Evolutionary conservation across 2,797 vertebrate genomes (phyloP).

Genomic region (Nasua narica): DNA sequence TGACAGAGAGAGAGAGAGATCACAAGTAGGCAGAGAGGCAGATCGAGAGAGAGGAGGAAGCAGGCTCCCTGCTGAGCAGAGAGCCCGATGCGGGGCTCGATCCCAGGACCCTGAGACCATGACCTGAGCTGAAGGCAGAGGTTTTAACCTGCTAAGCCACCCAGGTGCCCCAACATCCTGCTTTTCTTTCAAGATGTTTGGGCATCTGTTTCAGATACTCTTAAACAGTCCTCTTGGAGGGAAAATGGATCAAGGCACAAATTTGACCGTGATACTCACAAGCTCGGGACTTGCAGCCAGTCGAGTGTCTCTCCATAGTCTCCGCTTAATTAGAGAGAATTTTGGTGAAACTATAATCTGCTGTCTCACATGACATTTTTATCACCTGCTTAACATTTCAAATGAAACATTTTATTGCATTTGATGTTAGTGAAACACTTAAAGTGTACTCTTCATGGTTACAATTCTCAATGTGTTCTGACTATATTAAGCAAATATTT

Average conservation of each 20-base stretch:
- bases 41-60: too few relatives aligned
- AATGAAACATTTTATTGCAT: conserved; percentile 82
- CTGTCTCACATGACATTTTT: conserved; percentile 81
- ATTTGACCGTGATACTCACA: neutral
- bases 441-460: conserved; percentile 75
- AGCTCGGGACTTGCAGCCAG: neutral
- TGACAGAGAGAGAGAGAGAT: too few relatives aligned
- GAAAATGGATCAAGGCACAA: neutral
- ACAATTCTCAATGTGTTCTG: conserved; percentile 77
- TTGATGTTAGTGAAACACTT: conserved; percentile 84
- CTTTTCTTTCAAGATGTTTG: neutral
- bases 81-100: too few relatives aligned
- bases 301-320: conserved; percentile 40
- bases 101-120: too few relatives aligned
- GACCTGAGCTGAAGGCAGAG: too few relatives aligned
- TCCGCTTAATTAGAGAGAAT: conserved; percentile 71
- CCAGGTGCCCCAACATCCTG: neutral
- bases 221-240: neutral
- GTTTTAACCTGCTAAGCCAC: too few relatives aligned
- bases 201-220: neutral
- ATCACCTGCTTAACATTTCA: conserved; percentile 79
- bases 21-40: too few relatives aligned
- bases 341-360: conserved; percentile 53
- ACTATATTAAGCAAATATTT: conserved; percentile 81
- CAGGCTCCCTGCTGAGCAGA: too few relatives aligned